A percentile compares a stretch with the other conserved stretches of the same genome.
Conservation (phyloP, 1,140 invertebrate genomes). For the Drosophila erecta region DNA sequence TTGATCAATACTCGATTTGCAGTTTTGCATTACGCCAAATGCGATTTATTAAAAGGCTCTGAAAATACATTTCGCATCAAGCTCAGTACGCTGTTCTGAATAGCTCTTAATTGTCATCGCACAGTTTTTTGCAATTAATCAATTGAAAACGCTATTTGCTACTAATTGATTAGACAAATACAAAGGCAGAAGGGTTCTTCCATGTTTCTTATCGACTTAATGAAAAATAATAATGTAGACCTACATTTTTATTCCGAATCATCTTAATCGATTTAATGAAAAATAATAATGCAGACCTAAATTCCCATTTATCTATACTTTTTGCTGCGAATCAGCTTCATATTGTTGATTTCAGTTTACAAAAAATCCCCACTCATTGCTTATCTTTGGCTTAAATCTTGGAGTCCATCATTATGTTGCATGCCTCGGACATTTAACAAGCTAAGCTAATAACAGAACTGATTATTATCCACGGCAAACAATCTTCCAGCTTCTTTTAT, state of each 20-base stretch:
- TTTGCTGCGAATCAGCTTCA: not conserved
- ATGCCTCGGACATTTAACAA: slow-evolving; percentile 41
- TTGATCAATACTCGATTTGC: slow-evolving; percentile 43
- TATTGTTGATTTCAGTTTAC: not conserved
- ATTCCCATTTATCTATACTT: no score
- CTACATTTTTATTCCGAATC: not conserved
- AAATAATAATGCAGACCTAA: not conserved
- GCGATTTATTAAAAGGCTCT: not conserved
- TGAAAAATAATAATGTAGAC: not conserved
- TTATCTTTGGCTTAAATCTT: slow-evolving; percentile 13
- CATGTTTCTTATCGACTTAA: not conserved
- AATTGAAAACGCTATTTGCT: no score
- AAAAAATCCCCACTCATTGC: not conserved
- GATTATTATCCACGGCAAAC: slow-evolving; percentile 46
- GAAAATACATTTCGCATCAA: not conserved
- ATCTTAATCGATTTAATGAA: not conserved
- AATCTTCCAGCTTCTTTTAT: not conserved
- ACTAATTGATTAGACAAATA: no score
- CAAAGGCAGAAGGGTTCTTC: no score
- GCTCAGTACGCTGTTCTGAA: no score
- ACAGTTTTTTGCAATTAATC: no score
- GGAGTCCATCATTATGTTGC: slow-evolving; percentile 26
- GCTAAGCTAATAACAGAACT: slow-evolving; percentile 55
- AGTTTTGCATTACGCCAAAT: slow-evolving; percentile 1
- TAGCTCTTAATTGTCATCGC: no score